These are phyloP conservation scores for Dyspetes luteomarginatus DNA, from an alignment of 2,888 invertebrate species.

Conservation along the genomic window DNA sequence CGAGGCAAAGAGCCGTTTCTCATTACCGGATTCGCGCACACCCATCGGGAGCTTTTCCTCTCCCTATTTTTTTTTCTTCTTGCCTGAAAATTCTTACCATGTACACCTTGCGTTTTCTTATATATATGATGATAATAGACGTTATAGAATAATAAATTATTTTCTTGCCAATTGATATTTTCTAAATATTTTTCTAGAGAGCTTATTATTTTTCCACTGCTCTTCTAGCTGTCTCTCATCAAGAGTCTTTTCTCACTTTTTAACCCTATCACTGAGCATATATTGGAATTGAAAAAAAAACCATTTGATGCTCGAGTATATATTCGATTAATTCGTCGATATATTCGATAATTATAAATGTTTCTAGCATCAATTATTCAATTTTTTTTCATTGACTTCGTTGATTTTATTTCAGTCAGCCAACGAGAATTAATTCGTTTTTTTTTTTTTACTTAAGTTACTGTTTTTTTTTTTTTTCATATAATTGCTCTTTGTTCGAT, in stretches of 20 bases:
- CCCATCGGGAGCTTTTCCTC: constrained; percentile 54
- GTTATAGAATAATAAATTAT: constrained; percentile 42
- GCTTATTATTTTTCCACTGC: constrained; percentile 24
- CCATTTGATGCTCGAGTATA: not conserved
- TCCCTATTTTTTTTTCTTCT: constrained; percentile 32
- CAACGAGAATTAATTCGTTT: no score
- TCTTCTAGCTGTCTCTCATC: not conserved
- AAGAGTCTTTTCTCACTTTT: constrained; percentile 8
- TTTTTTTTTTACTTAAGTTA: no score
- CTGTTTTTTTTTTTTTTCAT: no score
- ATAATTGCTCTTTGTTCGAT: no score
- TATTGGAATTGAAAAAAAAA: not conserved
- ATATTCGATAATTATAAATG: no score
- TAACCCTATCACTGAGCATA: not conserved
- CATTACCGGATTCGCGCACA: constrained; percentile 60
- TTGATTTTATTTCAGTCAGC: no score
- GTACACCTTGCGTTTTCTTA: no score
- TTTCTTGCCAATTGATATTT: constrained; percentile 36
- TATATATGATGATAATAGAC: constrained; percentile 27
- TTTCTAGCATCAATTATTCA: no score
- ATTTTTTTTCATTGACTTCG: no score
- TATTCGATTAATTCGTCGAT: constrained; percentile 12
- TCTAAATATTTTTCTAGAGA: not conserved
- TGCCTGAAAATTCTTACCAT: constrained; percentile 8
- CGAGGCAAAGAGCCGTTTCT: constrained; percentile 64